A percentile compares a stretch with the other conserved stretches of the same genome.
Conservation (phyloP, 2,888 invertebrate genomes). For the Drosophila bunnanda region DNA sequence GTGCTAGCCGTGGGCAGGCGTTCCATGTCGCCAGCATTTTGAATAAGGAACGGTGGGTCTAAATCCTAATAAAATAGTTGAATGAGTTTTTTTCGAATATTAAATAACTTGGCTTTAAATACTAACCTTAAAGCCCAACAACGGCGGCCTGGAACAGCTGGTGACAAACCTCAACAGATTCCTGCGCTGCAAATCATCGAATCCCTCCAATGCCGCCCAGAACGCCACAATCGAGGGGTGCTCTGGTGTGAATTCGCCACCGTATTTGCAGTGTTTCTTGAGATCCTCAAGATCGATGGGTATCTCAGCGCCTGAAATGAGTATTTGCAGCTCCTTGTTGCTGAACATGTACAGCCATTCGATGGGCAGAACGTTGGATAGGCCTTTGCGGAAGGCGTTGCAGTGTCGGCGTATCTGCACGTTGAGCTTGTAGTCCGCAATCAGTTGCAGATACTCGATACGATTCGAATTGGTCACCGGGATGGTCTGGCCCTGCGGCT, state of each 20-base stretch:
- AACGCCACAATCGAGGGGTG: constrained; percentile 94
- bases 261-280: constrained; percentile 94
- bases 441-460: constrained; percentile 97
- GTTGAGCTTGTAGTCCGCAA: constrained; percentile 98
- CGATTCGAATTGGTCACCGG: constrained; percentile 96
- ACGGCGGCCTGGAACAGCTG: constrained; percentile 97
- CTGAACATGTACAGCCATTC: constrained; percentile 98
- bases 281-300: constrained; percentile 97
- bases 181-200: constrained; percentile 93
- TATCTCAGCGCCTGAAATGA: constrained; percentile 98
- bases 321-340: constrained; percentile 95
- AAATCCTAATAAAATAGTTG: constrained; percentile 88
- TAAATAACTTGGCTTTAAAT: not conserved
- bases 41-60: constrained; percentile 98
- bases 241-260: constrained; percentile 92
- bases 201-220: constrained; percentile 94
- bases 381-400: constrained; percentile 93
- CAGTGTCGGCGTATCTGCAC: constrained; percentile 95
- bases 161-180: constrained; percentile 98
- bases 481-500: constrained; percentile 95
- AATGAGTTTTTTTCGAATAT: not conserved
- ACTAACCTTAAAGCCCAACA: constrained; percentile 96
- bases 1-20: constrained; percentile 98
- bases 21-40: constrained; percentile 94
- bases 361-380: constrained; percentile 95